Conservation (phyloP, 1,140 invertebrate species). For the Drosophila littoralis region DNA sequence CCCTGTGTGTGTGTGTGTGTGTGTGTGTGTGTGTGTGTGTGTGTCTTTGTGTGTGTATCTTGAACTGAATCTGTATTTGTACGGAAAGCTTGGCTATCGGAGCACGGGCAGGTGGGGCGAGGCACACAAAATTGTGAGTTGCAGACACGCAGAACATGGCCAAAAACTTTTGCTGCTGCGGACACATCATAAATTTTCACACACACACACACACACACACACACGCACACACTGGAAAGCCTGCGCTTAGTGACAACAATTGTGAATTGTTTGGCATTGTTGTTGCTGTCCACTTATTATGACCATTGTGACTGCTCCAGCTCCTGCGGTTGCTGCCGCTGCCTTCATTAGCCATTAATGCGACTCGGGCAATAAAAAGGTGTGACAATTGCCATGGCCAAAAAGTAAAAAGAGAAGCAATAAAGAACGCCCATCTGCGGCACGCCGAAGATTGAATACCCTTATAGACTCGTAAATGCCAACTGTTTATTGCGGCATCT, state of each 20-base stretch:
- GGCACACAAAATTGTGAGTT: conserved; percentile 11
- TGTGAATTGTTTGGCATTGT: conserved; percentile 63
- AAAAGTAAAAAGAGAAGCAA: conserved; percentile 11
- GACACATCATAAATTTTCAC: conserved; percentile 58
- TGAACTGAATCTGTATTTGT: background rate
- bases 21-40: conserved; percentile 7
- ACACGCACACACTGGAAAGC: conserved; percentile 1
- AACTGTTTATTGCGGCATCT: no score
- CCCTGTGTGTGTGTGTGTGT: background rate
- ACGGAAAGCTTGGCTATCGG: background rate
- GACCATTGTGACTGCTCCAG: conserved; percentile 35
- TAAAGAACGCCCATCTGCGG: no score
- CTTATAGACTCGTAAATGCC: background rate
- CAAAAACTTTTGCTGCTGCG: conserved; percentile 25
- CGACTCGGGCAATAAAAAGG: conserved; percentile 60
- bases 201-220: conserved; percentile 9
- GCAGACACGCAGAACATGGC: conserved; percentile 20
- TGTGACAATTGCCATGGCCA: conserved; percentile 67
- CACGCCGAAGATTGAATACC: background rate
- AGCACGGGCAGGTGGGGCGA: background rate
- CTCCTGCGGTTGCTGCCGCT: conserved; percentile 18
- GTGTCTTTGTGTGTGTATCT: conserved; percentile 1
- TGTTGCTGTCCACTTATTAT: conserved; percentile 36
- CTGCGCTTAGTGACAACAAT: conserved; percentile 53
- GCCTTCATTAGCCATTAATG: conserved; percentile 76